Evolutionary conservation across 2,797 vertebrate species (phyloP).

Genomic region (Xenentodon cancila): DNA sequence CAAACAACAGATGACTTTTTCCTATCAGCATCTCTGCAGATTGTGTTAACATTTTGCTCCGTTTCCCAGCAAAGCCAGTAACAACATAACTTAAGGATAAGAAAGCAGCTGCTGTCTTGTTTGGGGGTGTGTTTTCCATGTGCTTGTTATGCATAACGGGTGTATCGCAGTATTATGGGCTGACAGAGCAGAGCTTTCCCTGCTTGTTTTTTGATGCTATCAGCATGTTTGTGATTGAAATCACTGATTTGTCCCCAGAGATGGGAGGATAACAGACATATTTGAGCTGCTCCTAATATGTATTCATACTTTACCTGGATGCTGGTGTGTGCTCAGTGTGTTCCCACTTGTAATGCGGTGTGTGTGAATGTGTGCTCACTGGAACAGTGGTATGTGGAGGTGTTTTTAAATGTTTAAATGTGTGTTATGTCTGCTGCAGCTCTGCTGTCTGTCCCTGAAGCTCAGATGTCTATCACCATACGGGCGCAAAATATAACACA

Average conservation of each 20-base stretch:
- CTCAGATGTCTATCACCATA: slow-evolving; percentile 66
- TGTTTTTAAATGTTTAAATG: slow-evolving; percentile 17
- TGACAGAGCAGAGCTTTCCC: slow-evolving; percentile 34
- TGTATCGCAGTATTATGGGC: slow-evolving; percentile 19
- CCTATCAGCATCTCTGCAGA: slow-evolving; percentile 31
- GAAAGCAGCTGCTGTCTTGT: slow-evolving; percentile 36
- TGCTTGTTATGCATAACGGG: slow-evolving; percentile 15
- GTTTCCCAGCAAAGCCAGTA: slow-evolving; percentile 55
- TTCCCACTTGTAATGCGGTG: slow-evolving; percentile 31
- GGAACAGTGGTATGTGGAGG: slow-evolving; percentile 24
- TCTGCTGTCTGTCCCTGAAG: slow-evolving; percentile 50
- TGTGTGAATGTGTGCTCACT: slow-evolving; percentile 10
- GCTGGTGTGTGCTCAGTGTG: slow-evolving; percentile 25
- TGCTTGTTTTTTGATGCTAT: slow-evolving; percentile 37
- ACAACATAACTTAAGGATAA: slow-evolving; percentile 29
- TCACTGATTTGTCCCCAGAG: slow-evolving; percentile 32
- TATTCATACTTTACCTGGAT: slow-evolving; percentile 19
- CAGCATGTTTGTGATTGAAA: slow-evolving; percentile 43
- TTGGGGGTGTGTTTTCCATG: slow-evolving; percentile 25
- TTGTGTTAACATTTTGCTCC: slow-evolving; percentile 51
- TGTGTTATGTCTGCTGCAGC: slow-evolving; percentile 69
- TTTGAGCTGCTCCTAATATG: slow-evolving; percentile 20
- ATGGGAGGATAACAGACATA: slow-evolving; percentile 24
- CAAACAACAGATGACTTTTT: slow-evolving; percentile 4
- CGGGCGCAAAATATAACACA: slow-evolving; percentile 33